Percentiles rank a stretch among this genome's conserved stretches.
These are phyloP conservation scores for Phataginus tetradactyla DNA, from an alignment of 2,797 vertebrate species.

Conservation along the genomic window DNA sequence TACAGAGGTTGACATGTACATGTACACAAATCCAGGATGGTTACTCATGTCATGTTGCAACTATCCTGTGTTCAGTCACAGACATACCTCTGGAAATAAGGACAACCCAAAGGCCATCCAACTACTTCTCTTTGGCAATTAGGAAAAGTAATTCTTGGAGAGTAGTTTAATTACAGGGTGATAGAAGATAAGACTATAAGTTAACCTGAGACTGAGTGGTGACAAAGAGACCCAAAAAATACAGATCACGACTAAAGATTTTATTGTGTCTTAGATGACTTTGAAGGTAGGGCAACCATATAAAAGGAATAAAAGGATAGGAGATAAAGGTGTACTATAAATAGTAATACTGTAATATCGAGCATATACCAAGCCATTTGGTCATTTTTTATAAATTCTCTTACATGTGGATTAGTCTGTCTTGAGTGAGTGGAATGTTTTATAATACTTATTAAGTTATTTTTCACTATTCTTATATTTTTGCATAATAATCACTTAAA, in stretches of 20 bases:
- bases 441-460: background rate
- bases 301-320: background rate
- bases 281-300: background rate
- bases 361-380: background rate
- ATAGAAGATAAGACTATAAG: conserved; percentile 4
- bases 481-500: conserved; percentile 27
- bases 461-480: conserved; percentile 41
- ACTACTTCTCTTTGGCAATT: background rate
- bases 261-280: background rate
- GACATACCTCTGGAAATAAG: background rate
- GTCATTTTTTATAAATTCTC: conserved; percentile 35
- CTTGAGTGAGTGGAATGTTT: conserved; percentile 33
- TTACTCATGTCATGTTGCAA: background rate
- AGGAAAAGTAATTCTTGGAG: conserved; percentile 31
- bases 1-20: background rate
- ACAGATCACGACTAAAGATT: background rate
- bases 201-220: background rate
- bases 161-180: conserved; percentile 9
- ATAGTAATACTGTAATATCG: background rate
- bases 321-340: background rate
- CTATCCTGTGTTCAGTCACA: background rate
- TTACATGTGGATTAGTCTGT: background rate
- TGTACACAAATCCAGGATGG: background rate
- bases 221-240: background rate
- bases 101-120: background rate